Percentiles rank a stretch among this genome's conserved stretches.
Evolutionary conservation across 1,140 invertebrate genomes (phyloP).

Genomic region (Lasioglossum albipes): DNA sequence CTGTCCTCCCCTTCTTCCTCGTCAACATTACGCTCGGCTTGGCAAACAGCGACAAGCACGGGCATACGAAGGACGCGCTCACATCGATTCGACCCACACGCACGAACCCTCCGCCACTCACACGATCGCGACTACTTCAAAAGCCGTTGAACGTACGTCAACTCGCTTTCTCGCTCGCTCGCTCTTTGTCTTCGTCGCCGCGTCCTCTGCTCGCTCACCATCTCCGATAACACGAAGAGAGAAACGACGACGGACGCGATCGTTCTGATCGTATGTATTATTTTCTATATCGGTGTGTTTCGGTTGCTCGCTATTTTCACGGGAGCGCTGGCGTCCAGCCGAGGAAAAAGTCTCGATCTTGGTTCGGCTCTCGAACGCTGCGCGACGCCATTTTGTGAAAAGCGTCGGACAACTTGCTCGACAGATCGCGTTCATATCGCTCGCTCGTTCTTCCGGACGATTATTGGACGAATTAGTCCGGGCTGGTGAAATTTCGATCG

Average conservation of each 20-base stretch:
- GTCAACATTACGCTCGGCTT: slow-evolving; percentile 61
- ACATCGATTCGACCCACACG: slow-evolving; percentile 12
- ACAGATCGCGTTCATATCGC: too few relatives aligned
- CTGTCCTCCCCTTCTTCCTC: slow-evolving; percentile 24
- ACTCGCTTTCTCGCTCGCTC: slow-evolving; percentile 5
- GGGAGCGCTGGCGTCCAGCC: neutral
- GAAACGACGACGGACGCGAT: slow-evolving; percentile 6
- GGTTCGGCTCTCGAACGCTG: too few relatives aligned
- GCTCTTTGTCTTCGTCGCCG: neutral
- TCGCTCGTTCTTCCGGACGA: too few relatives aligned
- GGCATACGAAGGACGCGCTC: slow-evolving; percentile 56
- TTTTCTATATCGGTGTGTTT: slow-evolving; percentile 2
- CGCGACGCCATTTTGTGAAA: too few relatives aligned
- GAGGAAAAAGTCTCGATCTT: neutral
- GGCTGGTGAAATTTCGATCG: neutral
- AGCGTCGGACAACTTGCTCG: too few relatives aligned
- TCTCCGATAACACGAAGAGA: neutral
- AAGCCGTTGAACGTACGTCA: slow-evolving; percentile 46
- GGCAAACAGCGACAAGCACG: slow-evolving; percentile 66
- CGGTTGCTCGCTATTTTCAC: slow-evolving; percentile 22
- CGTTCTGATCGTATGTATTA: slow-evolving; percentile 27
- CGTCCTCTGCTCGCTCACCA: neutral
- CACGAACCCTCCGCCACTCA: neutral
- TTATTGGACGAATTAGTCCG: too few relatives aligned
- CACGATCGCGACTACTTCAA: slow-evolving; percentile 16